phyloP scores from a whole-genome alignment of 2,113 vertebrate genomes.

The Oreochromis niloticus region DNA sequence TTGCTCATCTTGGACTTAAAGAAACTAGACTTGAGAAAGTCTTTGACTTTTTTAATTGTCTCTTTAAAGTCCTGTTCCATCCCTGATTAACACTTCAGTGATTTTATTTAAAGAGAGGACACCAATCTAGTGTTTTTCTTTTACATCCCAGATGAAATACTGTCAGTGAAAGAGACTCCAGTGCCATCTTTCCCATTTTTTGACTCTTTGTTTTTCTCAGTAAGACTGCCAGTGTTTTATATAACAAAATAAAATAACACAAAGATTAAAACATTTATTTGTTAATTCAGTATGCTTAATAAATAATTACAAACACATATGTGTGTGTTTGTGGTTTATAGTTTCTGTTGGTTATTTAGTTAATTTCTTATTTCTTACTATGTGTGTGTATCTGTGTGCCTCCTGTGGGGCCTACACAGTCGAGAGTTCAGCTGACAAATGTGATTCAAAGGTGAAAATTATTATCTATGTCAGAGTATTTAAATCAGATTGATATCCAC shows the following conservation, averaged over 20 bases:
- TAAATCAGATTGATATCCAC: neutral
- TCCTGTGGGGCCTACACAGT: neutral
- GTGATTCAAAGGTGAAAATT: neutral
- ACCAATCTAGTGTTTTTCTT: neutral
- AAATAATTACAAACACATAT: neutral
- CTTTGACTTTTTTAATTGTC: neutral
- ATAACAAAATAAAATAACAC: neutral
- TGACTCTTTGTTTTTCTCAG: neutral
- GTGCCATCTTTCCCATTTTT: neutral
- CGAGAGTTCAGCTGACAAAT: neutral
- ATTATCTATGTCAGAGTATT: neutral
- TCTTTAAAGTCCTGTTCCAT: neutral
- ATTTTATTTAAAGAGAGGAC: neutral
- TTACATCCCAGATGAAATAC: neutral
- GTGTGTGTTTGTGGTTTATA: neutral
- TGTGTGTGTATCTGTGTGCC: neutral
- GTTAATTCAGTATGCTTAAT: neutral
- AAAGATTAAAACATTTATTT: neutral
- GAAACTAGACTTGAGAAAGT: neutral
- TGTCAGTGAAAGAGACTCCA: neutral
- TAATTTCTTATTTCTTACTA: neutral
- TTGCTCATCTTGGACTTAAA: neutral
- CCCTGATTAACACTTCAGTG: neutral
- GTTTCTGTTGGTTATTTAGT: neutral
- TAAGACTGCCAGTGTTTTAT: neutral